These are phyloP conservation scores for Zaprionus inermis DNA, from an alignment of 1,140 invertebrate species.

Conservation along the genomic window DNA sequence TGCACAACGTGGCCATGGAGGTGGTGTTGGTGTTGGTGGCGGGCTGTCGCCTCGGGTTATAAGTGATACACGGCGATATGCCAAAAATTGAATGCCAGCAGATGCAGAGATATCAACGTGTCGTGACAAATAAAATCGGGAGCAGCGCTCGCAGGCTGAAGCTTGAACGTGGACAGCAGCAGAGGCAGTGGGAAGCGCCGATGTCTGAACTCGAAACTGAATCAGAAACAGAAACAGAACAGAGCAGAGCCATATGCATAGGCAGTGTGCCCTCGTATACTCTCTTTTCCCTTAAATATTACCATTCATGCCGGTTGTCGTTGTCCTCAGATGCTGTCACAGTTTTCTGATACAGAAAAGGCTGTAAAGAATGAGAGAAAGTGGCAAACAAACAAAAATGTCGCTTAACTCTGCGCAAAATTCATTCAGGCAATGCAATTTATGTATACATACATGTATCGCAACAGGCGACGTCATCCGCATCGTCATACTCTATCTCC, in stretches of 20 bases:
- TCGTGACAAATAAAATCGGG: conserved; percentile 36
- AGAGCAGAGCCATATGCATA: neutral
- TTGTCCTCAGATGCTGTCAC: conserved; percentile 72
- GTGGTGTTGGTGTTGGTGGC: conserved; percentile 4
- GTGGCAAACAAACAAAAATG: conserved; percentile 37
- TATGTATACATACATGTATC: conserved; percentile 40
- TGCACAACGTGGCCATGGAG: neutral
- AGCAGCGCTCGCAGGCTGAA: conserved; percentile 30
- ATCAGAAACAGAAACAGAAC: neutral
- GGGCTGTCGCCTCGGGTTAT: conserved; percentile 46
- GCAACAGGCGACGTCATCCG: conserved; percentile 69
- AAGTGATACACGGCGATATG: conserved; percentile 69
- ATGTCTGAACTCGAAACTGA: neutral
- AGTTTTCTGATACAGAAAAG: neutral
- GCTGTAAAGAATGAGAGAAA: neutral
- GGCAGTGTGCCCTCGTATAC: neutral
- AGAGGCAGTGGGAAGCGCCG: conserved; percentile 18
- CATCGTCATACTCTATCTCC: conserved; percentile 29
- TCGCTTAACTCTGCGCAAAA: conserved; percentile 72
- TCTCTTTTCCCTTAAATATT: conserved; percentile 23
- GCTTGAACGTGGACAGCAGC: conserved; percentile 7
- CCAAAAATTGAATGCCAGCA: conserved; percentile 70
- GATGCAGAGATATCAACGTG: conserved; percentile 40
- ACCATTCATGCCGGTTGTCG: conserved; percentile 57
- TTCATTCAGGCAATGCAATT: conserved; percentile 70